These are phyloP conservation scores for Diploptera punctata DNA, from an alignment of 2,888 invertebrate genomes.

Conservation along the genomic window DNA sequence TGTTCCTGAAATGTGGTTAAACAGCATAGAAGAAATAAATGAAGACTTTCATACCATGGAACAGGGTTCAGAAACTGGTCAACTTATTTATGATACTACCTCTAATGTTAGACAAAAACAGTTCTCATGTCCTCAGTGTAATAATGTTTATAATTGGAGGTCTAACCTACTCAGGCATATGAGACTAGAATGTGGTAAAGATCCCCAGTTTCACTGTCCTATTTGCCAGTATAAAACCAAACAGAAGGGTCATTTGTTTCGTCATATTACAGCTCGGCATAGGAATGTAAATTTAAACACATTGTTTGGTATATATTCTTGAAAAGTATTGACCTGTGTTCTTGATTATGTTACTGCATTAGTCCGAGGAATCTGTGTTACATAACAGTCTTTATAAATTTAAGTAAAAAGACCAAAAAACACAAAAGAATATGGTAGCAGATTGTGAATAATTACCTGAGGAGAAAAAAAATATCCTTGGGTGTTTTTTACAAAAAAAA, in stretches of 20 bases:
- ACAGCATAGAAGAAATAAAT: not conserved
- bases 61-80: not conserved
- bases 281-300: not conserved
- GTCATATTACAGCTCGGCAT: conserved; percentile 15
- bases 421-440: too few relatives aligned
- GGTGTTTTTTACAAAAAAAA: too few relatives aligned
- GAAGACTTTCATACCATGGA: not conserved
- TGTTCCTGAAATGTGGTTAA: not conserved
- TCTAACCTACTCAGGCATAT: conserved; percentile 42
- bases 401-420: too few relatives aligned
- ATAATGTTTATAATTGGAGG: conserved; percentile 34
- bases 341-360: too few relatives aligned
- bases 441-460: too few relatives aligned
- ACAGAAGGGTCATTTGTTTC: conserved; percentile 50
- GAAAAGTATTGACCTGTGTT: too few relatives aligned
- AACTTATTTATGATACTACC: not conserved
- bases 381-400: too few relatives aligned
- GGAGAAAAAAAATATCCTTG: too few relatives aligned
- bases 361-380: too few relatives aligned
- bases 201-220: conserved; percentile 53
- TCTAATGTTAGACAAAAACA: not conserved
- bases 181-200: too few relatives aligned
- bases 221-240: conserved; percentile 52
- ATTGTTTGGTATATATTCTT: too few relatives aligned
- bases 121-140: conserved; percentile 30